Base-by-base conservation (phyloP, 2,888 invertebrate genomes). In the Bombylius discolor region DNA sequence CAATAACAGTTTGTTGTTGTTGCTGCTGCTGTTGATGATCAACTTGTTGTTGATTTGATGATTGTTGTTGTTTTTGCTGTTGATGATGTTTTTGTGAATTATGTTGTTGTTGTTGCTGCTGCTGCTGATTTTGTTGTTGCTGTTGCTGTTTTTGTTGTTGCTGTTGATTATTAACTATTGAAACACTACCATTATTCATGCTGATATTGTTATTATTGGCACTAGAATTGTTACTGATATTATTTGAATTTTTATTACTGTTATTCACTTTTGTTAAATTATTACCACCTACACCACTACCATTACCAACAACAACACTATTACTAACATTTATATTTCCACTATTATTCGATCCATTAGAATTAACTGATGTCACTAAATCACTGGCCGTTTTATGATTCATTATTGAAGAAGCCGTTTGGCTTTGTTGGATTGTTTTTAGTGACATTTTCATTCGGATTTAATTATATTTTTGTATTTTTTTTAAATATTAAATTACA, bases 331-430 rank as follows among this genome's bases (percentile, higher is more conserved):
- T 55, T 8, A 7, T n/a, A 48, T 48, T 48, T 42, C 51, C 55
- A 56, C 34, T 45, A 52, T 45, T 56, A 56, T 42, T 42, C 3
- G 39, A 42, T 11, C 45, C 45, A 52, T 42, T 47, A 13, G 51
- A 44, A 56, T 48, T 56, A 47, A 52, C 60, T 56, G 65, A 63
- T 60, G 63, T 61, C 54, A 64, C 62, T 61, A 65, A 62, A 61
- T 65, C 65, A 64, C 64, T 64, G 45, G 64, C 57, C 13, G 62
- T 52, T 56, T 60, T 60, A 47, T 58, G 61, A 58, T 58, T 62
- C 59, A 59, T 62, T 55, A 60, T 59, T 49, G 59, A 53, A 33
- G 46, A 49, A 11, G 60, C 14, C 51, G 58, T 51, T 50, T 56
- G 56, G 36, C 52, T 54, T 49, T 58, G 60, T 47, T 60, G 60